These are phyloP conservation scores for Antitype chi DNA, from an alignment of 2,888 invertebrate genomes.

Conservation along the genomic window DNA sequence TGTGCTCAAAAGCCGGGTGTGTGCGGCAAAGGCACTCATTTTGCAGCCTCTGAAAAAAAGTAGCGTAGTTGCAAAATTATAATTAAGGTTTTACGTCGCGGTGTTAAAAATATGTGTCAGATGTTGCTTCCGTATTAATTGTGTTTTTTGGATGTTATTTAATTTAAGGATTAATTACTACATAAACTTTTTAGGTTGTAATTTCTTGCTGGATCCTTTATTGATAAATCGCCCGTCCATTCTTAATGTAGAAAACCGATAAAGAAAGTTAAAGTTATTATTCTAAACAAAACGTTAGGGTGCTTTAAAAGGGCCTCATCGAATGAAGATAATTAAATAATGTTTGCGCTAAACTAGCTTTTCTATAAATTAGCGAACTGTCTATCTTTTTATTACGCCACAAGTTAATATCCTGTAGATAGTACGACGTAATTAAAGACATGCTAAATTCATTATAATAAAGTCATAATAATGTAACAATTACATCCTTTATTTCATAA, in stretches of 20 bases:
- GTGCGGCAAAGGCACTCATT: conserved; percentile 57
- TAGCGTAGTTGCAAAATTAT: conserved; percentile 43
- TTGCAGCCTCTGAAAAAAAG: conserved; percentile 55
- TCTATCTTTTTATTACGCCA: neutral
- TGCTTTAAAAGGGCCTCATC: neutral
- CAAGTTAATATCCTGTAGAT: neutral
- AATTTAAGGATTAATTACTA: conserved; percentile 5
- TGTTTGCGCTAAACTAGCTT: neutral
- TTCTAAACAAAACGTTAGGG: neutral
- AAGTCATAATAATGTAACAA: neutral
- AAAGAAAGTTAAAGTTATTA: conserved; percentile 4
- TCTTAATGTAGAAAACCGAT: neutral
- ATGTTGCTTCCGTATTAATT: conserved; percentile 30
- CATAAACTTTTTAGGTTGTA: neutral
- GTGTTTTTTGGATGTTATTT: conserved; percentile 6
- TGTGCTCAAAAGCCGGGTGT: conserved; percentile 56
- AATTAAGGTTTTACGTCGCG: conserved; percentile 49
- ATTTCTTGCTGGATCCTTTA: neutral
- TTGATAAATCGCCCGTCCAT: neutral
- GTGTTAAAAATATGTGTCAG: conserved; percentile 33
- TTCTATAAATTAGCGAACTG: neutral
- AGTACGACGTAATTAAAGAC: neutral
- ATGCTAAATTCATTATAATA: neutral
- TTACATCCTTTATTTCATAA: no score
- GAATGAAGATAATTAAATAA: conserved; percentile 1